Percentiles rank a stretch among this genome's conserved stretches.
These are phyloP conservation scores for Onchidella celtica DNA, from an alignment of 2,888 invertebrate genomes.

Conservation along the genomic window DNA sequence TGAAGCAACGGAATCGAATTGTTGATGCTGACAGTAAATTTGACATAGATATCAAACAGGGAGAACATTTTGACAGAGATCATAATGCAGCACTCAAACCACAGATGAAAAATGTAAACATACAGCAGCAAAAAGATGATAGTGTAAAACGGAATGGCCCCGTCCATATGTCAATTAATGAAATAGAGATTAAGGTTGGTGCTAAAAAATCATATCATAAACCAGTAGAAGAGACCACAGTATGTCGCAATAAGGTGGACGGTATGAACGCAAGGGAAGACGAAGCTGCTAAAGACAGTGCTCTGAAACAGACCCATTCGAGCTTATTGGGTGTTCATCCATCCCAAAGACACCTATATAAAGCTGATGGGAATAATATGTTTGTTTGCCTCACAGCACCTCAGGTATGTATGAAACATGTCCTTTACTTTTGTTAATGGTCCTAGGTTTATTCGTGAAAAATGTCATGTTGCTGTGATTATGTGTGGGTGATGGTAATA, in stretches of 20 bases:
- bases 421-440: no score
- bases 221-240: not conserved
- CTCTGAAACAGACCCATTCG: no score
- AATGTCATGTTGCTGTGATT: no score
- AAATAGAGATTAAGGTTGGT: no score
- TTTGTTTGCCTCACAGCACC: constrained; percentile 52
- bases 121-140: no score
- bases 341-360: constrained; percentile 43
- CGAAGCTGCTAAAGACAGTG: not conserved
- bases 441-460: no score
- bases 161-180: no score
- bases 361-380: constrained; percentile 40
- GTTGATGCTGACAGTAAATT: constrained; percentile 27
- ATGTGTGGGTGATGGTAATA: no score
- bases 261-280: not conserved
- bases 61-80: not conserved
- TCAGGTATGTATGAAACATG: constrained; percentile 40
- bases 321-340: constrained; percentile 50
- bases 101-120: no score
- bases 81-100: no score
- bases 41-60: not conserved
- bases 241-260: not conserved
- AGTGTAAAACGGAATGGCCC: no score
- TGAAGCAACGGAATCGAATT: not conserved
- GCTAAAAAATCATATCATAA: no score